phyloP scores from a whole-genome alignment of 1,140 invertebrate species.

The Drosophila funebris region DNA sequence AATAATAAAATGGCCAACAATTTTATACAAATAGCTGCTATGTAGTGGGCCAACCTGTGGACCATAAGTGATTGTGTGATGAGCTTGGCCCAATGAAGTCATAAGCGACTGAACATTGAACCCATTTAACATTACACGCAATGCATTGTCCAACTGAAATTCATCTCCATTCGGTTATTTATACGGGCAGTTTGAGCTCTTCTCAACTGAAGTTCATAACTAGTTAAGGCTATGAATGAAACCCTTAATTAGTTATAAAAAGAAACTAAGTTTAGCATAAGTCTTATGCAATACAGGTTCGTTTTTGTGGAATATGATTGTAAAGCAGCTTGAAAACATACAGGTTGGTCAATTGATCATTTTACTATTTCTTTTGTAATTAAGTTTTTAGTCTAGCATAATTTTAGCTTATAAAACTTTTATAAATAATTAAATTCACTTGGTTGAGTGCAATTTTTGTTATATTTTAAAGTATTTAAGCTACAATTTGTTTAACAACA shows the following conservation, averaged over 20 bases:
- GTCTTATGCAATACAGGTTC: too few species aligned
- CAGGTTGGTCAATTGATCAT: too few species aligned
- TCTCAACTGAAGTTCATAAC: not conserved
- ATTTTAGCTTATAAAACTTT: too few species aligned
- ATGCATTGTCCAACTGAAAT: not conserved
- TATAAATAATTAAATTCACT: too few species aligned
- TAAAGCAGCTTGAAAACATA: too few species aligned
- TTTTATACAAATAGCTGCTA: not conserved
- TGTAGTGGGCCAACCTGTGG: slow-evolving; percentile 17
- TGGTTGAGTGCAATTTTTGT: too few species aligned
- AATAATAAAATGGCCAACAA: slow-evolving; percentile 26
- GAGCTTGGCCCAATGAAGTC: slow-evolving; percentile 56
- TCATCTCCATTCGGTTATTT: not conserved
- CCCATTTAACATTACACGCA: slow-evolving; percentile 7
- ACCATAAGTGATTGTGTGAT: slow-evolving; percentile 57
- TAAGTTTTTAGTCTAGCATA: too few species aligned
- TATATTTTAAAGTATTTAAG: too few species aligned
- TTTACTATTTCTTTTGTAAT: too few species aligned
- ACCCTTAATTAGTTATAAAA: not conserved
- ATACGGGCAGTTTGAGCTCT: not conserved
- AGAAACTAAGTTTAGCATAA: too few species aligned
- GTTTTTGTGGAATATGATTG: too few species aligned
- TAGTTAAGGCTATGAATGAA: not conserved
- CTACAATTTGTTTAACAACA: too few species aligned
- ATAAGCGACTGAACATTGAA: slow-evolving; percentile 26